Evolutionary conservation across 2,888 invertebrate genomes (phyloP).

Genomic region (Hemithea aestivaria): DNA sequence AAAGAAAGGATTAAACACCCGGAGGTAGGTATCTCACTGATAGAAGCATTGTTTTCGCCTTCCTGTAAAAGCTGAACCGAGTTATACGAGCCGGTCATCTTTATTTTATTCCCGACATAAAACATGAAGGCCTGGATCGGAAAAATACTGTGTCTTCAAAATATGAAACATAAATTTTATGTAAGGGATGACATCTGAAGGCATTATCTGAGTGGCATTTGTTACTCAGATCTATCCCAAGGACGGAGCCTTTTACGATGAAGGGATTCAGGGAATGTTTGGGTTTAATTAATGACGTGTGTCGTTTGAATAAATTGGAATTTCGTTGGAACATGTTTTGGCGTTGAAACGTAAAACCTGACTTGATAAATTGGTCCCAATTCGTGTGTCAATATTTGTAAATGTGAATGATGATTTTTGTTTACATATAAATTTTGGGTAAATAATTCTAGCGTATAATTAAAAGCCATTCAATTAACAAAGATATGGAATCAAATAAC

Average conservation of each 20-base stretch:
- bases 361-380: too few species aligned
- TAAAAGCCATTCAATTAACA: too few species aligned
- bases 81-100: slow-evolving; percentile 17
- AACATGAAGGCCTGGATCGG: slow-evolving; percentile 13
- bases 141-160: slow-evolving; percentile 10
- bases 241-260: slow-evolving; percentile 2
- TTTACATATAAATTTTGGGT: too few species aligned
- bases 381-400: too few species aligned
- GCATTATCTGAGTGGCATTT: background rate
- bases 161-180: slow-evolving; percentile 16
- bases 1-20: slow-evolving; percentile 62
- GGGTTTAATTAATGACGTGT: background rate
- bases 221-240: slow-evolving; percentile 3
- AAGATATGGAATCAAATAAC: too few species aligned
- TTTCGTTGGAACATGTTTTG: too few species aligned
- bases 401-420: too few species aligned
- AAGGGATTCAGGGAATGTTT: slow-evolving; percentile 3
- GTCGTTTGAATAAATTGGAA: background rate
- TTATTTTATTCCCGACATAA: slow-evolving; percentile 16
- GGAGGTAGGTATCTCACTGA: slow-evolving; percentile 51
- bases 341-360: too few species aligned
- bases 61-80: slow-evolving; percentile 8
- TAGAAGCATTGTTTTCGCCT: slow-evolving; percentile 23
- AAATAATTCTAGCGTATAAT: too few species aligned
- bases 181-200: slow-evolving; percentile 4